phyloP scores from a whole-genome alignment of 2,888 invertebrate genomes.

The Chloromyia formosa region DNA sequence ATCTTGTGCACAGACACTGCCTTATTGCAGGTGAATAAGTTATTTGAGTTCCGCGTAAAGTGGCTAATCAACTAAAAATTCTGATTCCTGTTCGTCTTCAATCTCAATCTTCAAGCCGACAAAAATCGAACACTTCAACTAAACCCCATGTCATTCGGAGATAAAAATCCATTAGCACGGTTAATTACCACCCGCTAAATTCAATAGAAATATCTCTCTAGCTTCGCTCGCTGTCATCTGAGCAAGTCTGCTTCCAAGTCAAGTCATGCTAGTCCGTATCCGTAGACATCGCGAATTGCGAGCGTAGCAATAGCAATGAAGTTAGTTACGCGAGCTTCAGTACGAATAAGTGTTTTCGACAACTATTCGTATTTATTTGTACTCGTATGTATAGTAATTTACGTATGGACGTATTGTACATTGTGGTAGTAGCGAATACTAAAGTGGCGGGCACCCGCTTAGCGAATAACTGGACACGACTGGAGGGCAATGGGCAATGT shows the following conservation, averaged over 20 bases:
- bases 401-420: no score
- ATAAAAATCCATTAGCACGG: neutral
- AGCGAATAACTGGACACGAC: neutral
- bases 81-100: no score
- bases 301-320: neutral
- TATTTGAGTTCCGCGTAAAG: no score
- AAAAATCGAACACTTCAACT: no score
- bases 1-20: no score
- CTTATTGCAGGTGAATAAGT: no score
- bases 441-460: neutral
- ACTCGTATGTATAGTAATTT: no score
- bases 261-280: no score
- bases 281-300: no score
- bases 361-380: no score
- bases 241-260: neutral
- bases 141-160: constrained; percentile 5
- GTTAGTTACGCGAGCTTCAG: constrained; percentile 14
- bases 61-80: no score
- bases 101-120: no score
- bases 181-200: constrained; percentile 3
- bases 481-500: neutral
- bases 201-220: neutral
- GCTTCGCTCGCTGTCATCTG: neutral
- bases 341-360: neutral
- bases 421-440: neutral